phyloP scores from a whole-genome alignment of 2,113 vertebrate species.

The Ctenodactylus gundi region DNA sequence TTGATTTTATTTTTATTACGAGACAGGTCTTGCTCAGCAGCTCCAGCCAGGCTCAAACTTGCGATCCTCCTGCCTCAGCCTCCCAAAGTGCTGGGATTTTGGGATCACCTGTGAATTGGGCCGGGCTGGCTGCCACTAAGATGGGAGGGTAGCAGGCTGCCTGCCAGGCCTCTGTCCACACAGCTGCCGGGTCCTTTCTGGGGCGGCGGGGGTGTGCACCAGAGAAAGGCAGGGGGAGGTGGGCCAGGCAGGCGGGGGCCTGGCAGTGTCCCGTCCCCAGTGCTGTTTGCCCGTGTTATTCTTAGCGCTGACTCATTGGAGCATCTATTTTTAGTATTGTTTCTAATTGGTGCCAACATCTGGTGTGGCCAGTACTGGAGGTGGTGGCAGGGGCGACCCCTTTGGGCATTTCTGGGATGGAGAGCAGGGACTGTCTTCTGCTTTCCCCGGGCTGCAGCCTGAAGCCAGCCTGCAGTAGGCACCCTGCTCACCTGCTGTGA shows the following conservation, averaged over 20 bases:
- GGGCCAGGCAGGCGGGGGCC: not conserved
- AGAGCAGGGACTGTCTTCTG: not conserved
- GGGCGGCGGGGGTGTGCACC: too few relatives aligned
- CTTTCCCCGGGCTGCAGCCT: not conserved
- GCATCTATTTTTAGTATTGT: constrained; percentile 69
- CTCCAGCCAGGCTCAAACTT: too few relatives aligned
- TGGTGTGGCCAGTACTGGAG: constrained; percentile 15
- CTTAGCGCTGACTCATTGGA: constrained; percentile 68
- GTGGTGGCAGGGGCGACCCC: constrained; percentile 27
- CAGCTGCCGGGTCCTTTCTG: too few relatives aligned
- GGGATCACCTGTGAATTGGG: too few relatives aligned
- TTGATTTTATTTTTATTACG: too few relatives aligned
- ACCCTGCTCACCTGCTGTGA: accelerated
- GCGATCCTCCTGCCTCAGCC: too few relatives aligned
- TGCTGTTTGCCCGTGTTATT: constrained; percentile 63
- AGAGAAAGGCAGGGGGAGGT: not conserved
- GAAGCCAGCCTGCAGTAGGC: not conserved
- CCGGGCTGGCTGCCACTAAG: not conserved
- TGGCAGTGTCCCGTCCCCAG: not conserved
- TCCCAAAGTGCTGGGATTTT: too few relatives aligned
- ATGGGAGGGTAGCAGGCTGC: too few relatives aligned
- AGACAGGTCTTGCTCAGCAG: too few relatives aligned
- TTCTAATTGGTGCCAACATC: constrained; percentile 69
- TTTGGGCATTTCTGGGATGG: constrained; percentile 30
- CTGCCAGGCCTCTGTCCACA: too few relatives aligned